Base-by-base conservation (phyloP, 1,140 invertebrate genomes). In the Mactra quadrangularis region DNA sequence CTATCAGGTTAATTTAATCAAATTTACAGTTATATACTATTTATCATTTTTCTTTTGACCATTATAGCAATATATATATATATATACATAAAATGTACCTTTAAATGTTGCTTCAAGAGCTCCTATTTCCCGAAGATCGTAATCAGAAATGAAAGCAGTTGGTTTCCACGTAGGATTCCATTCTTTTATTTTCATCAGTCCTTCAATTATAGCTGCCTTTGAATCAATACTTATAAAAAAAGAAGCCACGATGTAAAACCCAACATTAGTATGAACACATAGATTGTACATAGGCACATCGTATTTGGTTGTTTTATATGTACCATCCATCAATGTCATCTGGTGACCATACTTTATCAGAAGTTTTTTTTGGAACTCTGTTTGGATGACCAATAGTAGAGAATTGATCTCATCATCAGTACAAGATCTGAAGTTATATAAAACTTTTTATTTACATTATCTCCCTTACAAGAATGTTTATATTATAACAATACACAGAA, bases 181-280 rank as follows among this genome's bases (percentile, higher is more conserved):
- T 3, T 25, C 1, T 29, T 57, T 3, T 17, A 57, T 11, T 4
- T 6, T 29, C 11, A 6, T 27, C 25, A 57, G 17, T 3, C 25
- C 55, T 6, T 57, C 55, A 11, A 9, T 3, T 2, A 57, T 57
- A 13, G 27, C 13, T 57, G 13, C 3, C 1, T 3, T 57, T 11
- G 9, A 29, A 29, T 57, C 55, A 3, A 13, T 11, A 3, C 27
- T 29, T 4, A 6, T 27, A 25, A 57, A 29, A 29, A 68, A 45
- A 45, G 38, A 22, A 6, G 35, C 33, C 6, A 35, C 62, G 9
- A 45, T n/a, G 35, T 45, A 68, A 29, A 41, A 68, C 15, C 62
- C 62, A 6, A 41, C 45, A 47, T 45, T 68, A 45, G 62, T 45
- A 19, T 19, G 13, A 7, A 68, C 62, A 68, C 35, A 68, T 27